phyloP scores from a whole-genome alignment of 2,113 vertebrate genomes.

The Syngnathus floridae region DNA sequence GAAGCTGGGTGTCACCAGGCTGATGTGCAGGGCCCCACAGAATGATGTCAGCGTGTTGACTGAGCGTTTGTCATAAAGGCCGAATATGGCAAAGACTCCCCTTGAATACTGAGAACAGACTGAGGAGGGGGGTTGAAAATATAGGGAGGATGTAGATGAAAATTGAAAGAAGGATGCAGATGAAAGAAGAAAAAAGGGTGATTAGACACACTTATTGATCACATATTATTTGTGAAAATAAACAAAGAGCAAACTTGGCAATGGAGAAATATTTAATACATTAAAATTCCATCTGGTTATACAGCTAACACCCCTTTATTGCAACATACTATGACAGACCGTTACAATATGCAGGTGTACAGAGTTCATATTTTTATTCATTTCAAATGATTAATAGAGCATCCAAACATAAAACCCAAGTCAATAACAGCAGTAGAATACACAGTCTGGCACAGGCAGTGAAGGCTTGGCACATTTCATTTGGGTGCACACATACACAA shows the following conservation, averaged over 20 bases:
- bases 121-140: conserved; percentile 48
- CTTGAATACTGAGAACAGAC: conserved; percentile 98
- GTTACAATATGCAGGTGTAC: not conserved
- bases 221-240: not conserved
- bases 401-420: not conserved
- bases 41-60: conserved; percentile 98
- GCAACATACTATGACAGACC: not conserved
- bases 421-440: not conserved
- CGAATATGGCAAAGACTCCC: conserved; percentile 98
- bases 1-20: conserved; percentile 93
- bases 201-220: not conserved
- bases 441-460: not conserved
- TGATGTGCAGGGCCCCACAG: conserved; percentile 98
- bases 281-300: not conserved
- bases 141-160: not conserved
- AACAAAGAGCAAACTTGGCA: not conserved
- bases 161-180: not conserved
- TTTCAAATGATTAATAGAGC: not conserved
- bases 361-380: not conserved
- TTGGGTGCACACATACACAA: not conserved
- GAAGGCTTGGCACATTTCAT: not conserved
- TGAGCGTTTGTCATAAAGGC: conserved; percentile 96
- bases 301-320: not conserved
- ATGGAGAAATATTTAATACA: not conserved
- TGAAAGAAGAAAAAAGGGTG: not conserved